phyloP scores from a whole-genome alignment of 1,140 invertebrate species.

The Scaptomyza hsui region DNA sequence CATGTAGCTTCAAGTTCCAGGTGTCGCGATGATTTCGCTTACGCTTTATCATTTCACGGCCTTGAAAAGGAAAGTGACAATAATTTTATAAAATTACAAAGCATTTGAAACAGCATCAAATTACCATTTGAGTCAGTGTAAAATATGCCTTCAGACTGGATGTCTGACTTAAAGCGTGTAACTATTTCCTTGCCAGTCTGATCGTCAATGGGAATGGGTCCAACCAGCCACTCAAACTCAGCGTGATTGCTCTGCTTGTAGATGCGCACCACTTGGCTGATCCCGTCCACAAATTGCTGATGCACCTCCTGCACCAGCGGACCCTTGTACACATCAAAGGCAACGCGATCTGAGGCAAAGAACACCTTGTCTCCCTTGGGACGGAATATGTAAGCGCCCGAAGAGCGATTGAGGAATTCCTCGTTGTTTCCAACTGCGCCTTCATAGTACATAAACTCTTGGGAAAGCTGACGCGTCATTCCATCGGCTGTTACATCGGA shows the following conservation, averaged over 20 bases:
- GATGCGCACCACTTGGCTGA: conserved; percentile 92
- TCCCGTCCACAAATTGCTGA: conserved; percentile 90
- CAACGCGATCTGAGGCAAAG: conserved; percentile 66
- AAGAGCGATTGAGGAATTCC: conserved; percentile 85
- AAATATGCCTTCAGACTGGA: conserved; percentile 89
- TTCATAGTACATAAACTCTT: conserved; percentile 92
- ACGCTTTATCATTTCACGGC: conserved; percentile 93
- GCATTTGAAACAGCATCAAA: too few relatives aligned
- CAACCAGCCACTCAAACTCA: conserved; percentile 97
- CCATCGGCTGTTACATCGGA: conserved; percentile 85
- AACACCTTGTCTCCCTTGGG: conserved; percentile 85
- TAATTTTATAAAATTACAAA: background rate
- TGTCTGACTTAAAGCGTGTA: conserved; percentile 88
- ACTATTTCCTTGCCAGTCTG: conserved; percentile 93
- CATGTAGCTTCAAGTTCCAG: conserved; percentile 56
- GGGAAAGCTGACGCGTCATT: conserved; percentile 82
- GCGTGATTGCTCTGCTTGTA: conserved; percentile 88
- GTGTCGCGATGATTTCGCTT: conserved; percentile 88
- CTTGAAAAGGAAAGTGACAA: conserved; percentile 22
- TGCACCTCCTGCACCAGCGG: conserved; percentile 92
- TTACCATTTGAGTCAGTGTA: conserved; percentile 95
- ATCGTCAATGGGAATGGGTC: conserved; percentile 94
- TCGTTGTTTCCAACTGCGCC: conserved; percentile 86
- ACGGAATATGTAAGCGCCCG: conserved; percentile 95
- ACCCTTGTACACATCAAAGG: conserved; percentile 86